Evolutionary conservation across 1,140 invertebrate species (phyloP).

Genomic region (Halyomorpha halys): DNA sequence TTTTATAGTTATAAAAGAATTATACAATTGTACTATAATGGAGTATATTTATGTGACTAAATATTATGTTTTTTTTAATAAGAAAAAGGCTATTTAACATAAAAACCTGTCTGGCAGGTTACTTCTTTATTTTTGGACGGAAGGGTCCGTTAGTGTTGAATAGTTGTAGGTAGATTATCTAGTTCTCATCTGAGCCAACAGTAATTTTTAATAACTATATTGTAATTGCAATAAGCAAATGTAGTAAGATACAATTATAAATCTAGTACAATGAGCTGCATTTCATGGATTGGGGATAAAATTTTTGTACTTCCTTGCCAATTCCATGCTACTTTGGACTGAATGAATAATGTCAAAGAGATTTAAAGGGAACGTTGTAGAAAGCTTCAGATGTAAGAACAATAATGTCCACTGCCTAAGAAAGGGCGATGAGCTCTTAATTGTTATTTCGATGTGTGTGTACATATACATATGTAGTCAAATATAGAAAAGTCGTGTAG

Average conservation of each 20-base stretch:
- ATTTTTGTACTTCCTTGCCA: not conserved
- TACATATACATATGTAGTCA: not conserved
- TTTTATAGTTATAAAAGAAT: not conserved
- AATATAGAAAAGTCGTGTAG: constrained; percentile 3
- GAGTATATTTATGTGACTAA: not conserved
- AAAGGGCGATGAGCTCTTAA: not conserved
- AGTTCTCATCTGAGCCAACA: not conserved
- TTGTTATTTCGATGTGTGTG: not conserved
- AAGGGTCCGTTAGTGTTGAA: constrained; percentile 1
- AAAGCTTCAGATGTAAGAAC: not conserved
- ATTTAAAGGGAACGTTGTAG: too few species aligned
- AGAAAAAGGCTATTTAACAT: not conserved
- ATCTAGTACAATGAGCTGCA: constrained; percentile 1
- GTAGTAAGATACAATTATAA: too few species aligned
- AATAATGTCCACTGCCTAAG: not conserved
- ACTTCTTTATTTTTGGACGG: not conserved
- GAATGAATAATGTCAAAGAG: too few species aligned
- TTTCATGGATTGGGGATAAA: not conserved
- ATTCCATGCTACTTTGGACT: too few species aligned
- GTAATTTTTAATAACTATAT: too few species aligned
- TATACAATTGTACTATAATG: constrained; percentile 1
- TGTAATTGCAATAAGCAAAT: too few species aligned
- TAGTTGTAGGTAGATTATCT: not conserved
- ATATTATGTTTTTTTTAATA: constrained; percentile 5
- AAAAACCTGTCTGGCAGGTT: not conserved